Base-by-base conservation (phyloP, 2,113 vertebrate species). In the Stictonetta naevosa region DNA sequence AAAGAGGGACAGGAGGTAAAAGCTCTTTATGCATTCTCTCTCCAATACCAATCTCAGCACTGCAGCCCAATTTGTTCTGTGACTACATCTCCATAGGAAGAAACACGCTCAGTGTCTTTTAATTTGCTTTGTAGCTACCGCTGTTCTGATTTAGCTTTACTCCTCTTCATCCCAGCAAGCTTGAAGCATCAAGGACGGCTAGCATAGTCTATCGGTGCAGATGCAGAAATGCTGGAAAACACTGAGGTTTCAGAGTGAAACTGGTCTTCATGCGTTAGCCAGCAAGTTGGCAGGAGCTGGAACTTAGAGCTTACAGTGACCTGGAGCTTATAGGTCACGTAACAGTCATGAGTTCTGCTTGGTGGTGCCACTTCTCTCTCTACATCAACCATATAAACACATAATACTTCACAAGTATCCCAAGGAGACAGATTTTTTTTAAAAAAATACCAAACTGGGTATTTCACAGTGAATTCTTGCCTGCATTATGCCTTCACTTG, bases 221-320 rank as follows among this genome's bases (percentile, higher is more conserved):
- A 11, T 81, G 71, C 62, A 91, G 76, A 82, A 88, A 76, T 58
- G 23, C 46, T 73, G 42, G 2, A 3, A 86, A 86, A 81, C 33
- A 55, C 25, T 53, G 68, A 77, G 17, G 50, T 90, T 83, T 77
- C 59, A 15, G 72, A 0, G 82, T 62, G 53, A 76, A 83, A 40
- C 50, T 63, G 76, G 58, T 90, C 53, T 58, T 86, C 64, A 53
- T 74, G 50, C 76, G 82, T 80, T 73, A 84, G 83, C 52, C 80
- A 86, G 83, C 46, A 88, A 86, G 28, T 8, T 75, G 80, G 69
- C 80, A 91, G 80, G 77, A 84, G 56, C 42, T 92, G 83, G 73
- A 48, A 48, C 20, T 22, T 48, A 48, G 5, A 48, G 8, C 46
- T 48, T 48, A 48, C 22, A 48, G 46, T 22, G 46, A 48, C 46